phyloP scores from a whole-genome alignment of 2,797 vertebrate genomes.

The Gymnocypris eckloni region DNA sequence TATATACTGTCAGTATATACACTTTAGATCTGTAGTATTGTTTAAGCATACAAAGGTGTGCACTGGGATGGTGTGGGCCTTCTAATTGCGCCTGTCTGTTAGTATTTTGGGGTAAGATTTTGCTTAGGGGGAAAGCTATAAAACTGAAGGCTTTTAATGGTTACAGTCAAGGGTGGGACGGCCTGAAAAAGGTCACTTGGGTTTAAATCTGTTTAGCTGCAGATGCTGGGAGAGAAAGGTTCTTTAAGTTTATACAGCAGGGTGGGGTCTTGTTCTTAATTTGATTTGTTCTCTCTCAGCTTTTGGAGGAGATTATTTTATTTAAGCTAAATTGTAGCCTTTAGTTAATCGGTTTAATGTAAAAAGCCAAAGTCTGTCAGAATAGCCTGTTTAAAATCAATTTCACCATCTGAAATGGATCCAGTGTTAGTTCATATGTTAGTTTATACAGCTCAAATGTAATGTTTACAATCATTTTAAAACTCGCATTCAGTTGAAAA shows the following conservation, averaged over 20 bases:
- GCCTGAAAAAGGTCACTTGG: constrained; percentile 34
- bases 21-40: background rate
- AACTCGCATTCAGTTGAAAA: background rate
- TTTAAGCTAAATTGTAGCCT: constrained; percentile 30
- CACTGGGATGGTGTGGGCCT: background rate
- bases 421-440: background rate
- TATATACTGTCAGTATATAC: background rate
- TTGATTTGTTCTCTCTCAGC: constrained; percentile 38
- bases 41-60: background rate
- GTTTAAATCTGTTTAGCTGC: constrained; percentile 45
- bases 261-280: constrained; percentile 40
- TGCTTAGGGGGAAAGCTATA: constrained; percentile 28
- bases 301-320: constrained; percentile 24
- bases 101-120: constrained; percentile 46
- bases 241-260: constrained; percentile 51
- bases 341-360: constrained; percentile 20
- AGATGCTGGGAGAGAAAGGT: constrained; percentile 31
- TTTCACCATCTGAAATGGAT: constrained; percentile 13
- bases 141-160: constrained; percentile 49
- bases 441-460: constrained; percentile 12
- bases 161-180: constrained; percentile 45
- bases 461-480: constrained; percentile 12
- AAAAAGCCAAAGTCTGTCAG: constrained; percentile 7
- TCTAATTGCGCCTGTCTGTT: background rate
- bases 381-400: constrained; percentile 16